Base-by-base conservation (phyloP, 2,888 invertebrate species). In the Sericinus montela region DNA sequence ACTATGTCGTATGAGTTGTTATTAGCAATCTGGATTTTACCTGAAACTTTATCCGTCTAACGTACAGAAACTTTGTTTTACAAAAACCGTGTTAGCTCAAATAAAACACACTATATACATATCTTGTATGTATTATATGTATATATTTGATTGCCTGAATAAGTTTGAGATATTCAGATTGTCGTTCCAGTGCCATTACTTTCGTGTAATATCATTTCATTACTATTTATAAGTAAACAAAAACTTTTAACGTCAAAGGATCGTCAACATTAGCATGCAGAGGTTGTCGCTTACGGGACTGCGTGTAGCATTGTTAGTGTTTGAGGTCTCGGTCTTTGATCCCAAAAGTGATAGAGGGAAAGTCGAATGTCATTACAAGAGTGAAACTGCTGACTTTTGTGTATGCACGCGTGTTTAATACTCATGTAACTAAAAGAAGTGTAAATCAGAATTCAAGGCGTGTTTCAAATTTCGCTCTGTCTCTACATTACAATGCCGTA, bases 301-400 rank as follows among this genome's bases (percentile, higher is more conserved):
- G 68, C 72, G 76, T 65, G 72, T 73, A 60, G 75, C 72, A 79
- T 80, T 67, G 65, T 68, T 63, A 45, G 55, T 59, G 5, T 55
- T 61, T 52, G 61, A 63, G 63, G 60, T 63, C 62, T 65, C 62
- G 69, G 65, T 69, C 67, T 71, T 67, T 73, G 78, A 78, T 79
- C 73, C 72, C 64, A 57, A 69, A 71, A 57, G 58, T 60, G 72
- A 72, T 69, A 70, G 60, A 67, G 79, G 67, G 85, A 85, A 86
- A 86, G 83, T 84, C 58, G 53, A 70, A 71, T 75, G 80, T 80
- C 75, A 75, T 75, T 64, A 48, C 71, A 73, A 68, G 62, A 56
- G 50, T 54, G 57, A 62, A 66, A 67, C 59, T 50, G 11, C 19
- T 50, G 36, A 45, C 40, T 40, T 48, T 38, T 43, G 34, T 28